Evolutionary conservation across 2,888 invertebrate species (phyloP), one percentile per base, ranked within the genome.

Genomic region (Trissolcus brochymenae): DNA sequence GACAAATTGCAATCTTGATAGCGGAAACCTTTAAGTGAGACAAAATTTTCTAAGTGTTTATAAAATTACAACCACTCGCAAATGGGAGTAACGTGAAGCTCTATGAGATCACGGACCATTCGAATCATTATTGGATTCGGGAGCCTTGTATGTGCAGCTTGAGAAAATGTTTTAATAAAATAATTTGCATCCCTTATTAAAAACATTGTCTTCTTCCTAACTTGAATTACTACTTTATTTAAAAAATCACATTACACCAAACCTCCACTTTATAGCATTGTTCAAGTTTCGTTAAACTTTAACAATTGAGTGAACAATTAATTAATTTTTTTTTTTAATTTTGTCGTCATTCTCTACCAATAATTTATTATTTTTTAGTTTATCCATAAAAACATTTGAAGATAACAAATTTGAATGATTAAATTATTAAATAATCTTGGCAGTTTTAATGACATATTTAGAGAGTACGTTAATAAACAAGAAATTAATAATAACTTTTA

Each of bases 41-140:
- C 85, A 85, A 88, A 87, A 88, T 88, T 89, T 88, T 87, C 87
- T 84, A 86, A 88, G 88, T 88, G 86, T 89, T 89, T 89, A 89
- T 88, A 88, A 88, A 88, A 88, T 89, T 89, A 88, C 84, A 80
- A 82, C 82, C 84, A 84, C 84, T 83, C 82, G 80, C 76, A 80
- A 35, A 79, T 82, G 79, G 80, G 83, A 84, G 85, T 84, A 85
- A 82, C 82, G 57, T 80, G 84, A 87, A 87, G 81, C 86, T 84
- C 78, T 84, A 82, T 43, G 56, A 59, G 14, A 70, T 62, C 76
- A 72, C 62, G 68, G 78, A 76, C 81, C 81, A 83, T 83, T 84
- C 81, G 79, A 79, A 84, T 86, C 81, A 81, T 85, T 85, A 85
- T 84, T 85, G 84, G 84, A 85, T 85, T 84, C 83, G 74, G 82